Percentiles rank a stretch among this genome's conserved stretches.
phyloP scores from a whole-genome alignment of 2,888 invertebrate genomes.

The Pseudococcus viburni region DNA sequence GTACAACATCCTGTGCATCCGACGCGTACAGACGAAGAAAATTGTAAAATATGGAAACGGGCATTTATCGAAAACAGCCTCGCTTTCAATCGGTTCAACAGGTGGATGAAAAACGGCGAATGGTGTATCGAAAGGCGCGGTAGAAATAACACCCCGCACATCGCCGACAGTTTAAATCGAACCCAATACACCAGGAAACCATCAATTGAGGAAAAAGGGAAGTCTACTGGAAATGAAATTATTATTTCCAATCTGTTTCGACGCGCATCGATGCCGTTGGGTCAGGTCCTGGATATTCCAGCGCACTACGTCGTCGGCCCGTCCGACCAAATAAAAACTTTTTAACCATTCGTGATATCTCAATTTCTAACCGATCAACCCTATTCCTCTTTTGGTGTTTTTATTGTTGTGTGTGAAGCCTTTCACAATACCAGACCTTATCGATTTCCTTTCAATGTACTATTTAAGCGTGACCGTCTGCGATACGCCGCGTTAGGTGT shows the following conservation, averaged over 20 bases:
- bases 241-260: conserved; percentile 65
- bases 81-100: conserved; percentile 56
- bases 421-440: conserved; percentile 43
- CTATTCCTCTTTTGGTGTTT: conserved; percentile 57
- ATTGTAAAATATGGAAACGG: background rate
- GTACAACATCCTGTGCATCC: conserved; percentile 24
- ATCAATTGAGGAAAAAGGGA: conserved; percentile 61
- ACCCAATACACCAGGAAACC: conserved; percentile 65
- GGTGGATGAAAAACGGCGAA: conserved; percentile 61
- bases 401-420: conserved; percentile 31
- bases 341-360: conserved; percentile 62
- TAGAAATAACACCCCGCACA: background rate
- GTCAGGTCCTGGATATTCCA: conserved; percentile 64
- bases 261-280: conserved; percentile 65
- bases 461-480: conserved; percentile 61
- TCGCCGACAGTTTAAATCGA: conserved; percentile 16
- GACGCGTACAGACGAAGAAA: background rate
- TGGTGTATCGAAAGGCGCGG: conserved; percentile 10
- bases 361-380: conserved; percentile 63
- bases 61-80: conserved; percentile 20
- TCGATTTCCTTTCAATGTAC: conserved; percentile 62
- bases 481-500: conserved; percentile 30
- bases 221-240: conserved; percentile 64
- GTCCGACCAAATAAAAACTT: conserved; percentile 56
- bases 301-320: conserved; percentile 18